Percentiles rank a stretch among this genome's conserved stretches.
phyloP scores from a whole-genome alignment of 2,797 vertebrate genomes.

The Sylvilagus floridanus region DNA sequence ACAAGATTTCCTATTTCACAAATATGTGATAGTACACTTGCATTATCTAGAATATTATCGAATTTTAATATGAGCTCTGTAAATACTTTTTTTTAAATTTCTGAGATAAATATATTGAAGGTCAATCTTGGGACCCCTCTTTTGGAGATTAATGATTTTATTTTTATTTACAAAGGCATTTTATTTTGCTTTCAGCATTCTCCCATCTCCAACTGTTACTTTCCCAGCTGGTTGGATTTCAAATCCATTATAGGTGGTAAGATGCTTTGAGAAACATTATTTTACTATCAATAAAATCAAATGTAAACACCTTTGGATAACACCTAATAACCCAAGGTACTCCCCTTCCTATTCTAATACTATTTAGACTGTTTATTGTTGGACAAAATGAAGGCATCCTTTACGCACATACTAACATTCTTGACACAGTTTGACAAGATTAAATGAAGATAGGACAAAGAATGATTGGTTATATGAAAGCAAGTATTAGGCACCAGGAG shows the following conservation, averaged over 20 bases:
- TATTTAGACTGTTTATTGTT: neutral
- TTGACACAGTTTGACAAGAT: neutral
- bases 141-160: neutral
- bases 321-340: neutral
- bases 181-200: neutral
- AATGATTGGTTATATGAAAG: neutral
- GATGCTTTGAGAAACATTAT: neutral
- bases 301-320: neutral
- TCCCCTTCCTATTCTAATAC: neutral
- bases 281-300: neutral
- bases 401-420: neutral
- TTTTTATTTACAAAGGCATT: neutral
- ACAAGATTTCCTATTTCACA: constrained; percentile 8
- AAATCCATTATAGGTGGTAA: neutral
- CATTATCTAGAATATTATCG: neutral
- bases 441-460: neutral
- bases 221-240: neutral
- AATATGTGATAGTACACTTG: neutral
- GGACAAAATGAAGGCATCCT: neutral
- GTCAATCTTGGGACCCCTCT: neutral
- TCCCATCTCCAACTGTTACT: neutral
- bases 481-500: neutral
- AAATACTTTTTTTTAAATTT: neutral
- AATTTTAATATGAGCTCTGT: neutral
- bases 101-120: neutral